phyloP scores from a whole-genome alignment of 1,140 invertebrate genomes.

The Drosophila nigrodunni region DNA sequence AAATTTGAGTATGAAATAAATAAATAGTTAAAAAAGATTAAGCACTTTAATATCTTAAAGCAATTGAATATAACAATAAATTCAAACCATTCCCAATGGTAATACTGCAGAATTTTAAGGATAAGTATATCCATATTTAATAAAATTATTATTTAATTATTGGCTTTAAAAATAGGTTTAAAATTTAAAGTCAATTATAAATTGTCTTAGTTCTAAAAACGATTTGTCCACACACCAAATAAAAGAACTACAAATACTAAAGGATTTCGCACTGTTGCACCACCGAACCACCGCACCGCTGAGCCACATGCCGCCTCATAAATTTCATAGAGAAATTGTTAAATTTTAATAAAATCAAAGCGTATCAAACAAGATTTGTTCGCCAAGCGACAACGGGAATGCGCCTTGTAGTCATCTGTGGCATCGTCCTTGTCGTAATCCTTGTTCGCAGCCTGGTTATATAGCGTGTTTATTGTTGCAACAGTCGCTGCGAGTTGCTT shows the following conservation, averaged over 20 bases:
- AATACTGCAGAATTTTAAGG: no score
- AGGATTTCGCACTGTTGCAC: neutral
- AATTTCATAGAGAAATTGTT: conserved; percentile 80
- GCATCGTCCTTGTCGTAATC: conserved; percentile 58
- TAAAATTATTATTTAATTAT: no score
- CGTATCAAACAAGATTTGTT: conserved; percentile 81
- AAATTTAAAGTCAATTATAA: neutral
- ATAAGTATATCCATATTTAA: no score
- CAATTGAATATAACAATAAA: no score
- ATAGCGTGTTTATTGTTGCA: conserved; percentile 83
- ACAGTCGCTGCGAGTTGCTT: conserved; percentile 71
- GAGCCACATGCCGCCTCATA: conserved; percentile 57
- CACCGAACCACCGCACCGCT: conserved; percentile 5
- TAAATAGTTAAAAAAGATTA: no score
- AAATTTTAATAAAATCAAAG: conserved; percentile 83
- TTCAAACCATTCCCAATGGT: no score
- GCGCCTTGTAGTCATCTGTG: conserved; percentile 31
- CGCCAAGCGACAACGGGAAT: conserved; percentile 62
- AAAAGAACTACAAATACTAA: neutral
- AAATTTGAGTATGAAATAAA: no score
- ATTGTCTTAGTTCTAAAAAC: neutral
- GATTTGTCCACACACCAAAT: no score
- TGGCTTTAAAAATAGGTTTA: neutral
- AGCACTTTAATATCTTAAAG: no score
- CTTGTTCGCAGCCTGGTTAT: conserved; percentile 79